Conservation (phyloP, 2,797 vertebrate genomes). For the Astyanax mexicanus region DNA sequence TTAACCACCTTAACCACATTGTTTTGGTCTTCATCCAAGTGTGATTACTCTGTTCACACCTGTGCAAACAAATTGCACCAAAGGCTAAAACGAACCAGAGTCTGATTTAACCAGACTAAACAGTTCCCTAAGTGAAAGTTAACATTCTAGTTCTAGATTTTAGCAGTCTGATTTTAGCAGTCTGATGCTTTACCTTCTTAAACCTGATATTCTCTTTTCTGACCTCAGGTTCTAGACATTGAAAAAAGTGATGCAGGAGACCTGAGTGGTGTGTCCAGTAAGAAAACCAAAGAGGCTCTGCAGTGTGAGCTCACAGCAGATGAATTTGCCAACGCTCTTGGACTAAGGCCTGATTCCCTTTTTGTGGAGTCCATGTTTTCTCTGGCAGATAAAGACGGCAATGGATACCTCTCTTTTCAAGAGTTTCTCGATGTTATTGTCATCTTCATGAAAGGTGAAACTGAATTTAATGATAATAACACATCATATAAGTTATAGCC, state of each 20-base stretch:
- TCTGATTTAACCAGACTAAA: too few relatives aligned
- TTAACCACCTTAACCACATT: too few relatives aligned
- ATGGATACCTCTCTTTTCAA: slow-evolving; percentile 94
- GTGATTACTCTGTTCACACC: too few relatives aligned
- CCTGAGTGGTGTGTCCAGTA: slow-evolving; percentile 76
- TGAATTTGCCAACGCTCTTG: slow-evolving; percentile 91
- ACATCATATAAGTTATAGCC: background rate
- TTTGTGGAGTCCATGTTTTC: slow-evolving; percentile 98
- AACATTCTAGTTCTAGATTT: too few relatives aligned
- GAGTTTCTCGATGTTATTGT: slow-evolving; percentile 96
- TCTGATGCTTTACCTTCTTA: background rate
- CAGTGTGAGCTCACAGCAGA: slow-evolving; percentile 88
- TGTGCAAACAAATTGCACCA: too few relatives aligned
- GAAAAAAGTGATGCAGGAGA: slow-evolving; percentile 82
- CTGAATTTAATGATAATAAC: background rate
- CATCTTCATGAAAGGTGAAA: slow-evolving; percentile 90
- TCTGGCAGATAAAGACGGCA: slow-evolving; percentile 93
- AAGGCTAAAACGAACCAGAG: too few relatives aligned
- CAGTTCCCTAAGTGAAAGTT: too few relatives aligned
- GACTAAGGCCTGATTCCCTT: slow-evolving; percentile 87
- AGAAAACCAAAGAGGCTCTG: slow-evolving; percentile 85
- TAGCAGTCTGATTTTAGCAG: background rate
- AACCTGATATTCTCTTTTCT: slow-evolving; percentile 17
- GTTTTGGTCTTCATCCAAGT: too few relatives aligned
- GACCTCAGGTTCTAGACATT: slow-evolving; percentile 89